These are phyloP conservation scores for Brachionus angularis DNA, from an alignment of 1,140 invertebrate genomes.

Conservation along the genomic window DNA sequence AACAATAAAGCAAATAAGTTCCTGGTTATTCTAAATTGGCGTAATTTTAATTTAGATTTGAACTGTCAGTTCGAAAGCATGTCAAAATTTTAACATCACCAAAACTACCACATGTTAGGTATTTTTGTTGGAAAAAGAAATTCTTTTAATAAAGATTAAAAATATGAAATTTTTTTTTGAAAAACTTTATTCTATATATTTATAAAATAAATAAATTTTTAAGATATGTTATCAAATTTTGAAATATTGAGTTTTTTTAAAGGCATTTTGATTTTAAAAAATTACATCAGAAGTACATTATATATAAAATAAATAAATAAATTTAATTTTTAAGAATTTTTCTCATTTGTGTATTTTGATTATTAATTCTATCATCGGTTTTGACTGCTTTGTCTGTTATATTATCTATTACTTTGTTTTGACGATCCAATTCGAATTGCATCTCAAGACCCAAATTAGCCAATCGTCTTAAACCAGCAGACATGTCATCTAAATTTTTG, in stretches of 20 bases:
- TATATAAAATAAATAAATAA: not conserved
- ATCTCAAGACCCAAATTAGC: constrained; percentile 18
- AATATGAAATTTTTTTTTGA: too few species aligned
- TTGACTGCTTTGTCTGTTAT: not conserved
- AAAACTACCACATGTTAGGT: too few species aligned
- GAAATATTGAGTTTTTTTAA: not conserved
- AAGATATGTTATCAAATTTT: too few species aligned
- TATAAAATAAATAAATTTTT: too few species aligned
- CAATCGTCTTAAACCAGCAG: constrained; percentile 9
- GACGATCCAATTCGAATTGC: constrained; percentile 31
- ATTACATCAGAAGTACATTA: not conserved
- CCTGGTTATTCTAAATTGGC: too few species aligned
- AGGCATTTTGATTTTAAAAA: not conserved
- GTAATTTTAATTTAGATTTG: too few species aligned
- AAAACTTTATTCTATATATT: too few species aligned
- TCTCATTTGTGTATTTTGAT: constrained; percentile 42
- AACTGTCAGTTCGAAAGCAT: too few species aligned
- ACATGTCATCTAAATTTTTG: constrained; percentile 43
- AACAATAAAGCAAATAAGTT: too few species aligned
- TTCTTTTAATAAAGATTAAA: too few species aligned
- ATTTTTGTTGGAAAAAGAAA: too few species aligned
- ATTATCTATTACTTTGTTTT: constrained; percentile 23
- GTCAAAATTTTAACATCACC: too few species aligned
- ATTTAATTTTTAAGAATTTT: constrained; percentile 4
- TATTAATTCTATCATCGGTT: constrained; percentile 18